A percentile compares a stretch with the other conserved stretches of the same genome.
phyloP scores from a whole-genome alignment of 2,888 invertebrate species.

The Tetragonisca angustula region DNA sequence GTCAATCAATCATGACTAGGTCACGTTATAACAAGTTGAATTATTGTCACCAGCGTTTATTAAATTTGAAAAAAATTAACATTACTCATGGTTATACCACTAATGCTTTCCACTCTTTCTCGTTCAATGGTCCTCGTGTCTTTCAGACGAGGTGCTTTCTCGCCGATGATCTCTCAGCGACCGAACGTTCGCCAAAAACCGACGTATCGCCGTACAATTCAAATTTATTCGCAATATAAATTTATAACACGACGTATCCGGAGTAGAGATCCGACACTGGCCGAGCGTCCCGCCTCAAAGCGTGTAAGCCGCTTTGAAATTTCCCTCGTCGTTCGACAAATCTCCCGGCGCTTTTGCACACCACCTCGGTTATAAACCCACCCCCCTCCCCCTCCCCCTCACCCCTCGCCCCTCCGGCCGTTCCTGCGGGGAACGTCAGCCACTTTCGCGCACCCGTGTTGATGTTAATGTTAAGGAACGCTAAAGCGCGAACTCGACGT shows the following conservation, averaged over 20 bases:
- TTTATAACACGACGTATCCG: constrained; percentile 56
- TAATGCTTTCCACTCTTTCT: no score
- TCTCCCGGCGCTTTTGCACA: not conserved
- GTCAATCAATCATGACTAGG: no score
- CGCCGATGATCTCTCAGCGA: constrained; percentile 1
- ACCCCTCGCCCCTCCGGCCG: not conserved
- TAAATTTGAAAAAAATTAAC: no score
- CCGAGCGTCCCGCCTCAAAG: not conserved
- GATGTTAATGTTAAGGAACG: constrained; percentile 1
- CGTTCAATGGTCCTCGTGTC: no score
- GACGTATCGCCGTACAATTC: constrained; percentile 53
- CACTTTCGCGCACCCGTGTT: not conserved
- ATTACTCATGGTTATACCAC: no score
- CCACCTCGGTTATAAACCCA: not conserved
- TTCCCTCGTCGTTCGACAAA: not conserved
- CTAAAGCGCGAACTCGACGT: not conserved
- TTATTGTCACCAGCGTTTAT: no score
- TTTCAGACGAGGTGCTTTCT: not conserved
- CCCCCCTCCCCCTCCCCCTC: no score
- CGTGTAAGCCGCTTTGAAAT: not conserved
- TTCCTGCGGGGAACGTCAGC: not conserved
- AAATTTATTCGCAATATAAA: constrained; percentile 65
- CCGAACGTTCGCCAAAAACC: not conserved
- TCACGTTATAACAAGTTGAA: no score
- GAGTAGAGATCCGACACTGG: constrained; percentile 59